phyloP scores from a whole-genome alignment of 2,113 vertebrate genomes.

The Ancistrus triradiatus region DNA sequence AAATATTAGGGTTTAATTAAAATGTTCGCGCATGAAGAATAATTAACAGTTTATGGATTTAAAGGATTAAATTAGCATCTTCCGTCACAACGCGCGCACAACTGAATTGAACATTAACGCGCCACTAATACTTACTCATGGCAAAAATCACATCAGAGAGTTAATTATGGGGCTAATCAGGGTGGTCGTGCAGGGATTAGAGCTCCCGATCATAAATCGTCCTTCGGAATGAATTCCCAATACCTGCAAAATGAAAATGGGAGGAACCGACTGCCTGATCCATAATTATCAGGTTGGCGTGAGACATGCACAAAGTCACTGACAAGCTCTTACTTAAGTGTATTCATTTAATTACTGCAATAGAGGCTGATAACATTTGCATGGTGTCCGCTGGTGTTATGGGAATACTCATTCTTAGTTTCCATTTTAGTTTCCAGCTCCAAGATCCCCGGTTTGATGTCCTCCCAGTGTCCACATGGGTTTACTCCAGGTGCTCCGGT shows the following conservation, averaged over 20 bases:
- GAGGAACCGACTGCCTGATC: not conserved
- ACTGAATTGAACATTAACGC: slow-evolving; percentile 39
- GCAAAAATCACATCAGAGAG: slow-evolving; percentile 34
- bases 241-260: slow-evolving; percentile 42
- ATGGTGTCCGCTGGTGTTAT: too few species aligned
- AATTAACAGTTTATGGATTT: slow-evolving; percentile 43
- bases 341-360: too few species aligned
- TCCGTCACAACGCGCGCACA: slow-evolving; percentile 47
- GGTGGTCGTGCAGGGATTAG: slow-evolving; percentile 38
- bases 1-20: not conserved
- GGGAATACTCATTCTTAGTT: too few species aligned
- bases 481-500: too few species aligned
- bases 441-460: too few species aligned
- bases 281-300: not conserved
- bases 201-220: slow-evolving; percentile 39
- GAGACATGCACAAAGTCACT: not conserved
- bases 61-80: slow-evolving; percentile 27
- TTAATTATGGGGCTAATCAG: slow-evolving; percentile 51
- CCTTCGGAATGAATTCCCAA: slow-evolving; percentile 37
- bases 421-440: too few species aligned
- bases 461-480: too few species aligned
- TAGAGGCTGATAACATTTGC: too few species aligned
- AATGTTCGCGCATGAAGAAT: not conserved
- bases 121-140: slow-evolving; percentile 20
- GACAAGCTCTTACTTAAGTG: too few species aligned